phyloP scores from a whole-genome alignment of 2,797 vertebrate species.

The Phaenicophaeus curvirostris region DNA sequence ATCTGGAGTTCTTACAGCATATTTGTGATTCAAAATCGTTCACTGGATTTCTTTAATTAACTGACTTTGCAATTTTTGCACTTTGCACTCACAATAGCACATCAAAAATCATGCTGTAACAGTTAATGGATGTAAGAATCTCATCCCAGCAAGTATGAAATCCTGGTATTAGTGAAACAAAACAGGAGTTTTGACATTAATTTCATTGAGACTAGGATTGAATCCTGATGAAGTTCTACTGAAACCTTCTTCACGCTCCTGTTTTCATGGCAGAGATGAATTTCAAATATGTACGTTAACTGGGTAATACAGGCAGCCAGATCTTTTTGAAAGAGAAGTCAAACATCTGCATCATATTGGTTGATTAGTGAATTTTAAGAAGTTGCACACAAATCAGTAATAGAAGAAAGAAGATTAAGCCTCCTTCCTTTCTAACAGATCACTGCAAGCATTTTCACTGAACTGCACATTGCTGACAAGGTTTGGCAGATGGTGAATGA shows the following conservation, averaged over 20 bases:
- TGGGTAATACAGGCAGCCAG: background rate
- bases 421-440: background rate
- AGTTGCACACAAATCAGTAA: background rate
- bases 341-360: background rate
- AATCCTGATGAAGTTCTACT: background rate
- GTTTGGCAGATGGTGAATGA: background rate
- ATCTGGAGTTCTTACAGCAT: background rate
- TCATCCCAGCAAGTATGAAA: conserved; percentile 9
- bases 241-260: background rate
- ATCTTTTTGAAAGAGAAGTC: background rate
- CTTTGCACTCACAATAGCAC: background rate
- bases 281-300: background rate
- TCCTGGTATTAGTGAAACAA: background rate
- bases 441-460: background rate
- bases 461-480: background rate
- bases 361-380: background rate
- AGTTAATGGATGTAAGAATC: background rate
- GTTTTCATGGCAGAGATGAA: background rate
- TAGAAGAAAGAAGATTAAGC: background rate
- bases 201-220: background rate
- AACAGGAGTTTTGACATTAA: background rate
- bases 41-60: background rate
- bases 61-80: conserved; percentile 7
- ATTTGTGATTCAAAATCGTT: background rate
- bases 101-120: background rate